Percentiles rank a stretch among this genome's conserved stretches.
phyloP scores from a whole-genome alignment of 2,113 vertebrate genomes.

The Rhinoderma darwinii region DNA sequence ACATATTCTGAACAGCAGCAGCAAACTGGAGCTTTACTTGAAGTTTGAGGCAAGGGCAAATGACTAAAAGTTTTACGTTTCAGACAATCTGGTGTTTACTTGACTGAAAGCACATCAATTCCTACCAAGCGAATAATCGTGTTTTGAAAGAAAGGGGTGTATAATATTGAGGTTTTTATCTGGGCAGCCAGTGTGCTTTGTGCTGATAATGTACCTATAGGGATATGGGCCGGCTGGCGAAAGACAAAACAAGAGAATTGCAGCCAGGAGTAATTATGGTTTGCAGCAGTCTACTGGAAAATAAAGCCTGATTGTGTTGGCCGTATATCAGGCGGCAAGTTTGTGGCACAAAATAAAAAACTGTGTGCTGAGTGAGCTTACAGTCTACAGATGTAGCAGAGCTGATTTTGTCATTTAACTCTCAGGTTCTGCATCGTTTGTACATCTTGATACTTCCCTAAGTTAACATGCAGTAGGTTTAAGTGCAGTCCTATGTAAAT shows the following conservation, averaged over 20 bases:
- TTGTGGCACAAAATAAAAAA: conserved; percentile 5
- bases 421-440: neutral
- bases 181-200: neutral
- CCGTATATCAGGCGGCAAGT: neutral
- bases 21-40: neutral
- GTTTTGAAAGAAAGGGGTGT: neutral
- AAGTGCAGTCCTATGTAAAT: no score
- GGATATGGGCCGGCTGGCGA: neutral
- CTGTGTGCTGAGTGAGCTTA: neutral
- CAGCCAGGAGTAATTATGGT: conserved; percentile 15
- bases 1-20: neutral
- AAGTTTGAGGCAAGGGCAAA: neutral
- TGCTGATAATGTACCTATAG: neutral
- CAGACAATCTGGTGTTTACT: neutral
- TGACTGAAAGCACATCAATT: neutral
- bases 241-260: neutral
- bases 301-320: conserved; percentile 15
- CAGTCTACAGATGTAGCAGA: no score
- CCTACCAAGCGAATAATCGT: neutral
- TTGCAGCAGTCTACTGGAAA: neutral
- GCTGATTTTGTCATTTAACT: neutral
- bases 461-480: no score
- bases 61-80: neutral
- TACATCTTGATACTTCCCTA: no score
- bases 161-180: neutral